phyloP scores from a whole-genome alignment of 2,797 vertebrate genomes.

The Phrynocephalus forsythii region DNA sequence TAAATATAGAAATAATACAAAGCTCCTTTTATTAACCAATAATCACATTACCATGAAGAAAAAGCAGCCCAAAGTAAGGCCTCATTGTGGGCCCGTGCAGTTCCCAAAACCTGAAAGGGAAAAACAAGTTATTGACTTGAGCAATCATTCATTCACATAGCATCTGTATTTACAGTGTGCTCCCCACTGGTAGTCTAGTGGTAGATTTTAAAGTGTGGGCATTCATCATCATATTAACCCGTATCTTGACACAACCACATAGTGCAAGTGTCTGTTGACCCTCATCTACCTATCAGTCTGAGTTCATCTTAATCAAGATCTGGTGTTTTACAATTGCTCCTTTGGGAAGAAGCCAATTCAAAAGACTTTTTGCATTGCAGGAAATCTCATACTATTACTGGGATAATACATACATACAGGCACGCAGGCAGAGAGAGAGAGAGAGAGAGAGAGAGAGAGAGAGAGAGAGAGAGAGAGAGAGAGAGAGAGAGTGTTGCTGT shows the following conservation, averaged over 20 bases:
- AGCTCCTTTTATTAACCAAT: too few species aligned
- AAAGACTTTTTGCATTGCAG: background rate
- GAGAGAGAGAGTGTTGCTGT: background rate
- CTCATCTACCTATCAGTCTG: background rate
- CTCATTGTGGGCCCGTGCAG: background rate
- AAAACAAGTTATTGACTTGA: background rate
- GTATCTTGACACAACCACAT: background rate
- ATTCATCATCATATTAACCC: background rate
- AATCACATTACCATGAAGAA: constrained; percentile 18
- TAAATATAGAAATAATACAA: too few species aligned
- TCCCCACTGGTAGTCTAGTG: background rate
- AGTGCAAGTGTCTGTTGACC: background rate
- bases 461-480: too few species aligned
- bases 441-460: too few species aligned
- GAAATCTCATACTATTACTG: background rate
- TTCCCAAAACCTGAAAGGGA: background rate
- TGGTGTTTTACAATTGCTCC: background rate
- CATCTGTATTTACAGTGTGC: background rate
- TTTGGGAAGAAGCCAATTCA: background rate
- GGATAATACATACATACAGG: too few species aligned
- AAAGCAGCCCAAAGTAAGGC: background rate
- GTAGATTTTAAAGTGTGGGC: background rate
- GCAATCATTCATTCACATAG: background rate
- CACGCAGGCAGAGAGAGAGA: too few species aligned
- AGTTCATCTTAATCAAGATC: background rate